These are phyloP conservation scores for Nowickia ferox DNA, from an alignment of 2,888 invertebrate genomes.

Conservation along the genomic window DNA sequence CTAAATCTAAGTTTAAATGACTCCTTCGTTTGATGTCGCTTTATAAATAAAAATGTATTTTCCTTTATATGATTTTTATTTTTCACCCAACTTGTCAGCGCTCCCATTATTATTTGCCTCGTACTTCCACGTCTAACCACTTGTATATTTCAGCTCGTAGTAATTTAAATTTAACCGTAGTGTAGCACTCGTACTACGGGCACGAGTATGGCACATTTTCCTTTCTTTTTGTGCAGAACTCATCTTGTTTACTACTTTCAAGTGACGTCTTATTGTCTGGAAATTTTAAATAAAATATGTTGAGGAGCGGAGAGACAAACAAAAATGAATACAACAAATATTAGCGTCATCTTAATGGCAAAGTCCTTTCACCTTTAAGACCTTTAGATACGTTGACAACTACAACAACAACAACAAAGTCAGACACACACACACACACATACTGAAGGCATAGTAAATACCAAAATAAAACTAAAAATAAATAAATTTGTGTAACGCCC, in stretches of 20 bases:
- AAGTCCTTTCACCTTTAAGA: conserved; percentile 72
- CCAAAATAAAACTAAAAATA: neutral
- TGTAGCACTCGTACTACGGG: conserved; percentile 28
- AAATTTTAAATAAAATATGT: conserved; percentile 57
- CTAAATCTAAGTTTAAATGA: conserved; percentile 9
- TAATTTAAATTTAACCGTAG: conserved; percentile 59
- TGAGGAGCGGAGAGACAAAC: conserved; percentile 18
- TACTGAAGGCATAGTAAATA: neutral
- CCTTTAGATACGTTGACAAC: conserved; percentile 55
- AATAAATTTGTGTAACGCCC: conserved; percentile 23
- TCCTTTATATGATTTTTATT: neutral
- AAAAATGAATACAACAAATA: conserved; percentile 47
- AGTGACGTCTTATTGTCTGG: conserved; percentile 69
- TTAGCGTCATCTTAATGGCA: conserved; percentile 69
- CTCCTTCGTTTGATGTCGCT: conserved; percentile 15
- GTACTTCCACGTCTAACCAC: conserved; percentile 26
- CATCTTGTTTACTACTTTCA: conserved; percentile 53
- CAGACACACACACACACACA: neutral
- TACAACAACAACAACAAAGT: neutral
- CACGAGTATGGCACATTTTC: conserved; percentile 58
- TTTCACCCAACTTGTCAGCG: conserved; percentile 22
- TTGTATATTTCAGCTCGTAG: conserved; percentile 34
- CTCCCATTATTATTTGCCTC: conserved; percentile 28
- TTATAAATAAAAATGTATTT: conserved; percentile 44
- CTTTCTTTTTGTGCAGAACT: neutral